These are phyloP conservation scores for Pseudochromis fuscus DNA, from an alignment of 2,797 vertebrate species.

Conservation along the genomic window DNA sequence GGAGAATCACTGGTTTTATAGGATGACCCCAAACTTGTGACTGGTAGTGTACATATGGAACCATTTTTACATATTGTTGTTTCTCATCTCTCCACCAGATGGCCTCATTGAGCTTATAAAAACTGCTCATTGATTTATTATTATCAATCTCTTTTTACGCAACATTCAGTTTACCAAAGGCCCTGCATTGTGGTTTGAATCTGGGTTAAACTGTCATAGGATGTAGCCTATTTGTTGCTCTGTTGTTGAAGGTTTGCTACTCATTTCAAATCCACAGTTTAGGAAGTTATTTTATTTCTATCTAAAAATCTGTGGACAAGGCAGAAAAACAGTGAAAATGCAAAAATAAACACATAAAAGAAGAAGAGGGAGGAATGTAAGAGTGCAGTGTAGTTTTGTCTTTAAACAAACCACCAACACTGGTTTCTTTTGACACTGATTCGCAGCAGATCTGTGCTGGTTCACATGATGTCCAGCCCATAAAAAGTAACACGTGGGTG, in stretches of 20 bases:
- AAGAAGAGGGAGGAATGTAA: too few species aligned
- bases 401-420: not conserved
- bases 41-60: too few species aligned
- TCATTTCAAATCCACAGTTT: not conserved
- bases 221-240: not conserved
- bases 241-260: not conserved
- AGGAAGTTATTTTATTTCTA: not conserved
- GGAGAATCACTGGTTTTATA: too few species aligned
- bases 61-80: too few species aligned
- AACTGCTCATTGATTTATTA: too few species aligned
- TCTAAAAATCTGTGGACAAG: not conserved
- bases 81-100: slow-evolving; percentile 22
- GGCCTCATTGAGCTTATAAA: slow-evolving; percentile 17
- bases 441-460: not conserved
- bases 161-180: too few species aligned
- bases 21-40: too few species aligned
- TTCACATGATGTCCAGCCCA: too few species aligned
- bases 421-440: not conserved
- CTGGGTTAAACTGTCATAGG: not conserved
- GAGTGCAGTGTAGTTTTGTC: too few species aligned
- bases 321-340: not conserved
- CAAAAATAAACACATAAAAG: too few species aligned
- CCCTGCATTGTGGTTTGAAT: not conserved
- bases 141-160: too few species aligned
- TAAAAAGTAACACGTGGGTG: too few species aligned